These are phyloP conservation scores for Pogonognathellus flavescens DNA, from an alignment of 1,140 invertebrate genomes.

Conservation along the genomic window DNA sequence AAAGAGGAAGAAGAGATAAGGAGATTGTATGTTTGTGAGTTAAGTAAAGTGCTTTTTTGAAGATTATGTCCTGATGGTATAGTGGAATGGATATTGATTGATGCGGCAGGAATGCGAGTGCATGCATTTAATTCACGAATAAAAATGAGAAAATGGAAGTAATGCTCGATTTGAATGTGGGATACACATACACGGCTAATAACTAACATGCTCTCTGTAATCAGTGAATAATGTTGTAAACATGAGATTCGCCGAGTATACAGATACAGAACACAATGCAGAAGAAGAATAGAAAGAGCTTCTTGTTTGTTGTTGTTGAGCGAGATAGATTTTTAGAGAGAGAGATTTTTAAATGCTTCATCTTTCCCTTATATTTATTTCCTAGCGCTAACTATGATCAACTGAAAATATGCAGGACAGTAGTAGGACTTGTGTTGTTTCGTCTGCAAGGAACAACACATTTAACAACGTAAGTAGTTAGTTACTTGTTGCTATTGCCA, in stretches of 20 bases:
- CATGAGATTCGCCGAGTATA: not conserved
- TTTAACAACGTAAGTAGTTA: too few relatives aligned
- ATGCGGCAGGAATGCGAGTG: not conserved
- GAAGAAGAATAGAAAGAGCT: not conserved
- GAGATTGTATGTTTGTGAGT: not conserved
- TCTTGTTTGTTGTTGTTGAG: not conserved
- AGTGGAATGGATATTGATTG: not conserved
- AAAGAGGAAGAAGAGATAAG: not conserved
- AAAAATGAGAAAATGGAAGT: slow-evolving; percentile 42
- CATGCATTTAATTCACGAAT: slow-evolving; percentile 8
- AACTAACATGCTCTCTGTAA: slow-evolving; percentile 26
- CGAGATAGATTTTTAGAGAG: too few relatives aligned
- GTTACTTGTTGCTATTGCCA: too few relatives aligned
- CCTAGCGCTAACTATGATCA: not conserved
- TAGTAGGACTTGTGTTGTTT: not conserved
- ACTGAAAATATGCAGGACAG: too few relatives aligned
- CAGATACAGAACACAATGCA: not conserved
- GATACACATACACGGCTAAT: not conserved
- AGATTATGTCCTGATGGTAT: not conserved
- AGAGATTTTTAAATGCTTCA: slow-evolving; percentile 2
- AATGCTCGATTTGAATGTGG: slow-evolving; percentile 25
- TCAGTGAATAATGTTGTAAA: slow-evolving; percentile 25
- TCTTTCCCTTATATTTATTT: not conserved
- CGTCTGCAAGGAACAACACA: not conserved
- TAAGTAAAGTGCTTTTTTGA: too few relatives aligned